Conservation (phyloP, 1,140 invertebrate species). For the Mamestra configurata region DNA sequence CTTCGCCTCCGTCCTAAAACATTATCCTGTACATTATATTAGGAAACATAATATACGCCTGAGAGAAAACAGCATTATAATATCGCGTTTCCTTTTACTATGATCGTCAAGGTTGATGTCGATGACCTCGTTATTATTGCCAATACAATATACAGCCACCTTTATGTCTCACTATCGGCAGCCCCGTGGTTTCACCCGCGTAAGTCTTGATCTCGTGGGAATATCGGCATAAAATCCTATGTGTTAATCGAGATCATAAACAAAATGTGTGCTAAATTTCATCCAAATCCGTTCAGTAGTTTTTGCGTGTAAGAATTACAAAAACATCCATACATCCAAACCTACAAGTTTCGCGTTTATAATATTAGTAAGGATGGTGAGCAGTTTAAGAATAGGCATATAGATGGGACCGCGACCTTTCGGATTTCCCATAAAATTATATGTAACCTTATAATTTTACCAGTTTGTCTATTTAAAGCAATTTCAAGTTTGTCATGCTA, state of each 20-base stretch:
- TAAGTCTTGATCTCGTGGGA: no score
- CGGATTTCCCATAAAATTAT: neutral
- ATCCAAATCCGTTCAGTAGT: no score
- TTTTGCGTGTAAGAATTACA: no score
- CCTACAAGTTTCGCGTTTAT: no score
- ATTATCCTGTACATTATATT: constrained; percentile 22
- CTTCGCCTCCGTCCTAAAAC: neutral
- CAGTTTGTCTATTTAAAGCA: neutral
- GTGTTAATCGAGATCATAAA: no score
- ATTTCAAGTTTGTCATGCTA: neutral
- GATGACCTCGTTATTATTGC: neutral
- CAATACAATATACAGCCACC: neutral
- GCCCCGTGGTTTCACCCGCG: no score
- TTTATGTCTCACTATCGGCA: neutral
- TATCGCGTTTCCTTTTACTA: constrained; percentile 31
- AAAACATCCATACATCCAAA: no score
- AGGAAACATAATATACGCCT: constrained; percentile 28
- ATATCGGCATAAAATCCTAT: no score
- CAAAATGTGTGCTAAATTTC: no score
- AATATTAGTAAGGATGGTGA: neutral
- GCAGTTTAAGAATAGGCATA: neutral
- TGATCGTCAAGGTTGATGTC: constrained; percentile 32
- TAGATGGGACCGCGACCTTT: neutral
- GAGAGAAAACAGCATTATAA: constrained; percentile 24
- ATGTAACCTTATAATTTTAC: neutral